A percentile compares a stretch with the other conserved stretches of the same genome.
These are phyloP conservation scores for Anser brachyrhynchus DNA, from an alignment of 2,113 vertebrate species.

Conservation along the genomic window DNA sequence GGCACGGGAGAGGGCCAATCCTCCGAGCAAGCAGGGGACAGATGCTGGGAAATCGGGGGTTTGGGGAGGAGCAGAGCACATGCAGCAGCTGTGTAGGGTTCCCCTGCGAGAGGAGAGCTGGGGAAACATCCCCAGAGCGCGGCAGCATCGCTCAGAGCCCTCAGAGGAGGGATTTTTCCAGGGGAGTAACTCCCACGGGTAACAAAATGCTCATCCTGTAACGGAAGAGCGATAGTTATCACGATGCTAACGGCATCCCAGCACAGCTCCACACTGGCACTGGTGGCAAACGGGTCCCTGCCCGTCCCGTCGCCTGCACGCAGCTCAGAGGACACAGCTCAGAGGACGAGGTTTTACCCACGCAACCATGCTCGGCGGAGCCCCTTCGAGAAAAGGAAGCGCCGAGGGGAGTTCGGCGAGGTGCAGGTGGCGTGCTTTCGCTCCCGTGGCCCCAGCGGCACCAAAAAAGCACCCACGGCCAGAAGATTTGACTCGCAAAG, in stretches of 20 bases:
- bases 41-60: not conserved
- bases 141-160: not conserved
- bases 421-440: not conserved
- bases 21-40: not conserved
- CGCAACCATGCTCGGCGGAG: not conserved
- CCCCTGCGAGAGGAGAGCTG: not conserved
- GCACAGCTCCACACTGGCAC: not conserved
- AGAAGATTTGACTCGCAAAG: not conserved
- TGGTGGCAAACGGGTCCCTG: not conserved
- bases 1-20: not conserved
- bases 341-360: not conserved
- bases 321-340: rapidly evolving
- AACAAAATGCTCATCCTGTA: not conserved
- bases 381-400: not conserved
- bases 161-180: not conserved
- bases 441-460: not conserved
- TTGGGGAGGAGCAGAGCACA: not conserved
- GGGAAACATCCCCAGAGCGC: not conserved
- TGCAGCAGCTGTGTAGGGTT: not conserved
- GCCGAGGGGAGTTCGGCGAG: not conserved
- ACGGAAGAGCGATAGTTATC: too few species aligned
- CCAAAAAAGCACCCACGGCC: not conserved
- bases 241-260: rapidly evolving
- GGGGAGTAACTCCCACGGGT: rapidly evolving
- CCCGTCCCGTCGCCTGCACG: not conserved